Conservation (phyloP, 2,797 vertebrate species). For the Ibycter americanus region DNA sequence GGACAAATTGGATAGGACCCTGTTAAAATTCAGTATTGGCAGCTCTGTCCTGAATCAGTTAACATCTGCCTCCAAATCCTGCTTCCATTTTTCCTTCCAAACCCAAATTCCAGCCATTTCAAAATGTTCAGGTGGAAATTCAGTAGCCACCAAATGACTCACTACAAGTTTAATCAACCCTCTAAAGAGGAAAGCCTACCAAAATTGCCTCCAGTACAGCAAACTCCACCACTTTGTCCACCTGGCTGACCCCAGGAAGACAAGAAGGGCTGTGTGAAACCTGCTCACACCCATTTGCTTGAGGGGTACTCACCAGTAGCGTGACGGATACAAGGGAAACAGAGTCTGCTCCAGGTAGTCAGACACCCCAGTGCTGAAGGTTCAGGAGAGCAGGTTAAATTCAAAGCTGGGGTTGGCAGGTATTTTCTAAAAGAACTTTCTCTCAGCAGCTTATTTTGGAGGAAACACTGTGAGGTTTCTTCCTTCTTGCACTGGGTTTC, state of each 20-base stretch:
- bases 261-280: neutral
- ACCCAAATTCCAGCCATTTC: neutral
- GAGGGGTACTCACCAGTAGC: neutral
- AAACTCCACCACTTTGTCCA: neutral
- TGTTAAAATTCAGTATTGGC: neutral
- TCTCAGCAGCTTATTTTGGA: neutral
- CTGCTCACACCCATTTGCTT: accelerated
- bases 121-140: neutral
- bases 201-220: neutral
- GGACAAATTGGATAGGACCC: neutral
- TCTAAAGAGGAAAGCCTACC: neutral
- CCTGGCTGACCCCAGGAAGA: neutral
- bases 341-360: neutral
- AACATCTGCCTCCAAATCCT: neutral
- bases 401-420: neutral
- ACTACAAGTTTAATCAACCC: neutral
- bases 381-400: neutral
- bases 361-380: neutral
- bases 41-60: neutral
- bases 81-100: neutral
- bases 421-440: neutral
- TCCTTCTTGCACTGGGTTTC: neutral
- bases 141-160: neutral
- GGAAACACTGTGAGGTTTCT: neutral
- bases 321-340: neutral